These are phyloP conservation scores for Phrixothrix hirtus DNA, from an alignment of 2,888 invertebrate genomes.

Conservation along the genomic window DNA sequence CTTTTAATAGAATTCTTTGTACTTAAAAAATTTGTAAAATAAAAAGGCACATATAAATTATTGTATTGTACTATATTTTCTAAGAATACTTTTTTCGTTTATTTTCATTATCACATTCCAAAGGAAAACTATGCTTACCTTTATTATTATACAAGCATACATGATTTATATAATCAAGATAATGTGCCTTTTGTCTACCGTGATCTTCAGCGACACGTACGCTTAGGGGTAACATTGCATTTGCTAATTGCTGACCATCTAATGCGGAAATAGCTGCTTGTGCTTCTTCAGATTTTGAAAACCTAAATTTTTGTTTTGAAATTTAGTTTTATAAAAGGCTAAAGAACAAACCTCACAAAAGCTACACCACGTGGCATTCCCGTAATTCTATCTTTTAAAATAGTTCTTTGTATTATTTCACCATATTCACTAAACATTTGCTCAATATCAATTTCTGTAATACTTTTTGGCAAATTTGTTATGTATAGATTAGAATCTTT, in stretches of 20 bases:
- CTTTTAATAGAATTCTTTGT: no score
- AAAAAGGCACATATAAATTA: no score
- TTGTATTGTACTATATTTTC: no score
- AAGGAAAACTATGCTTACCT: constrained; percentile 44
- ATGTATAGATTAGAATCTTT: constrained; percentile 95
- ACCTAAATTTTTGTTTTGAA: constrained; percentile 68
- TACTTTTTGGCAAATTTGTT: constrained; percentile 85
- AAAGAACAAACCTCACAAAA: constrained; percentile 75
- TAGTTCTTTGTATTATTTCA: constrained; percentile 88
- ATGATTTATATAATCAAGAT: constrained; percentile 54
- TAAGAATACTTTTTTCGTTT: no score
- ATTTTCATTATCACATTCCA: no score
- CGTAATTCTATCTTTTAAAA: constrained; percentile 85
- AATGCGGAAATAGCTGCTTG: constrained; percentile 85
- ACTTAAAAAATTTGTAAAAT: no score
- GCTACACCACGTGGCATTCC: constrained; percentile 89
- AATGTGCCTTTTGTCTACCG: constrained; percentile 74
- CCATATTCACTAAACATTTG: constrained; percentile 87
- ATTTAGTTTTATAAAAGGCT: neutral
- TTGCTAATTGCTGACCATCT: constrained; percentile 83
- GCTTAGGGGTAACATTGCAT: constrained; percentile 79
- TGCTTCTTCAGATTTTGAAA: constrained; percentile 85
- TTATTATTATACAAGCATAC: constrained; percentile 43
- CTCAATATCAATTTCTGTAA: constrained; percentile 82
- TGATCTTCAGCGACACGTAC: constrained; percentile 82